These are phyloP conservation scores for Poeciliopsis gracilis DNA, from an alignment of 2,797 vertebrate genomes.

Conservation along the genomic window DNA sequence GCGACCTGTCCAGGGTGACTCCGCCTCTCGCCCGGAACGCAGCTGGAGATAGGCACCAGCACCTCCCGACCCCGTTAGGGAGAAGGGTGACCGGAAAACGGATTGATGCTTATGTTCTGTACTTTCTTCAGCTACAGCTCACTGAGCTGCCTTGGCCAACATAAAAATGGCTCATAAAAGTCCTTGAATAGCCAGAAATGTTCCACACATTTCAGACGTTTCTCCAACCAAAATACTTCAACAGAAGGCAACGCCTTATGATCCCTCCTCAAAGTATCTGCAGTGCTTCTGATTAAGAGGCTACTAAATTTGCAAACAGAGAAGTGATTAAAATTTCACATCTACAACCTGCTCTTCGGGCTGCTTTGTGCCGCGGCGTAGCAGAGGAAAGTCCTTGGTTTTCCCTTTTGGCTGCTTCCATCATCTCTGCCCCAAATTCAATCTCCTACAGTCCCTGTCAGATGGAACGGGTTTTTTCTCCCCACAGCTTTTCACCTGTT, in stretches of 20 bases:
- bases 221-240: constrained; percentile 24
- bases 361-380: constrained; percentile 61
- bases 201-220: neutral
- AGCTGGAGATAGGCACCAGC: too few relatives aligned
- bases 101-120: neutral
- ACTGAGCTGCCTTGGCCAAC: neutral
- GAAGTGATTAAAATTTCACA: constrained; percentile 74
- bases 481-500: constrained; percentile 51
- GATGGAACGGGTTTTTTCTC: constrained; percentile 56
- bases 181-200: neutral
- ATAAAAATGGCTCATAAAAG: neutral
- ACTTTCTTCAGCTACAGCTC: neutral
- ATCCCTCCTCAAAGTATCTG: constrained; percentile 49
- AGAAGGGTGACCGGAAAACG: too few relatives aligned
- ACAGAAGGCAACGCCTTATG: constrained; percentile 7
- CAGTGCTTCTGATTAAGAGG: constrained; percentile 57
- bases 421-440: constrained; percentile 48
- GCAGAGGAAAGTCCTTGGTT: constrained; percentile 48
- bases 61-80: too few relatives aligned
- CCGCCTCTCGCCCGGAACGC: too few relatives aligned
- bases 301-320: constrained; percentile 68
- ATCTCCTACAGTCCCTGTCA: constrained; percentile 47
- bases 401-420: constrained; percentile 7
- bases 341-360: constrained; percentile 55
- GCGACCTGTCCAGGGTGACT: too few relatives aligned